Evolutionary conservation across 1,140 invertebrate species (phyloP), one percentile per base, ranked within the genome.

Genomic region (Mizuhopecten yessoensis): DNA sequence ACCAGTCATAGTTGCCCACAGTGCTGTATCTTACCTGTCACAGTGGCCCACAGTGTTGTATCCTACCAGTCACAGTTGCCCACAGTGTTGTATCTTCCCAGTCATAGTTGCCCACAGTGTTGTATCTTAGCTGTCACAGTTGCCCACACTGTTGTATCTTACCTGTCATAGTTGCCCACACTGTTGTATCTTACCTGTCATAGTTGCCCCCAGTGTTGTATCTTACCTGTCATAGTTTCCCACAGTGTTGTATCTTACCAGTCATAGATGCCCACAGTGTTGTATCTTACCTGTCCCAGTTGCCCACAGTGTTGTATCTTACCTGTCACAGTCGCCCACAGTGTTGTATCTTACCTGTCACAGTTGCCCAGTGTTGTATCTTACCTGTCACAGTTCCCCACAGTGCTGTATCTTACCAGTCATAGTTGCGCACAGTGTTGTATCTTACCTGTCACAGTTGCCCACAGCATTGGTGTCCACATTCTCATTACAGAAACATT

Each of bases 401-500:
- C 33, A 75, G 33, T 13, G 23, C 23, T 92, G 13, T 34, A 86
- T 17, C 42, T 33, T 20, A 36, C 29, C 33, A 7, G 17, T 17
- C 0, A 42, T 7, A 23, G 15, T 42, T 88, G 13, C 17, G 33
- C 29, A 34, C 33, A 75, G 33, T 13, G 23, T 34, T 92, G 13
- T 34, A 34, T 9, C 42, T 45, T 92, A 95, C 95, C 93, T 93
- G 90, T 97, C 94, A 94, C 96, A 97, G 93, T 97, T 97, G 0
- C 93, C 95, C 33, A 96, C 95, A 91, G 96, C 96, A 92, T 97
- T 99, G 0, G 98, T 97, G 96, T 99, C 99, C 45, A 99, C 98
- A 95, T 99, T 99, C 34, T 98, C 98, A 95, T 99, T 99, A 95
- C 99, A 99, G 86, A 98, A 98, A 95, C 99, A 99, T 91, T 97